Base-by-base conservation (phyloP, 1,140 invertebrate genomes). In the Euura lappo region DNA sequence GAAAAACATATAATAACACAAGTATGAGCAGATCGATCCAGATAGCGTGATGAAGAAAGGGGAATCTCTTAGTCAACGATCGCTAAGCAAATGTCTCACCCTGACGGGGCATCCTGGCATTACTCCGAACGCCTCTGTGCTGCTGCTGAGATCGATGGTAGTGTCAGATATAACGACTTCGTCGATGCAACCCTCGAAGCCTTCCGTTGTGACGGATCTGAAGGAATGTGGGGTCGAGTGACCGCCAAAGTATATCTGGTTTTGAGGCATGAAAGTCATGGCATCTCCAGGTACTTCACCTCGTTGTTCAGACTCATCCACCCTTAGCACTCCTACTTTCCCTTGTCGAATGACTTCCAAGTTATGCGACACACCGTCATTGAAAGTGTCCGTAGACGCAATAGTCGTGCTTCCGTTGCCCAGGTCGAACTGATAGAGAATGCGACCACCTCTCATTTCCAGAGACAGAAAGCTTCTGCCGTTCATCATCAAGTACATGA, bases 171-270 rank as follows among this genome's bases (percentile, higher is more conserved):
- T 93, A 42, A 90, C 89, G 2, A 99, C 92, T 74, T 95, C 90
- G 78, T 96, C 92, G 64, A 99, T 94, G 82, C 98, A 99, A 3
- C 98, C 98, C 80, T 98, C 96, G 84, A 99, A 99, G 69, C 94
- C 94, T 44, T 90, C 85, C 66, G 90, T 91, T 0, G 91, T 92
- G 0, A 95, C 92, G 46, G 91, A 89, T 10, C 87, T 82, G 69
- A 92, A 92, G 43, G 89, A 86, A 78, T 93, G 93, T 6, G 78
- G 74, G 2, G 89, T 88, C 0, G 93, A 93, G 85, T 93, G 94
- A 2, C 97, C 98, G 74, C 98, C 98, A 76, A 99, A 94, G 85
- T 94, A 98, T 79, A 99, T 93, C 11, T 92, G 84, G 80, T 95
- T 89, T 69, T 89, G 84, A 65, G 90, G 84, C 7, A 88, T 80